Evolutionary conservation across 2,888 invertebrate species (phyloP), one percentile per base, ranked within the genome.

Genomic region (Acrobasis consociella): DNA sequence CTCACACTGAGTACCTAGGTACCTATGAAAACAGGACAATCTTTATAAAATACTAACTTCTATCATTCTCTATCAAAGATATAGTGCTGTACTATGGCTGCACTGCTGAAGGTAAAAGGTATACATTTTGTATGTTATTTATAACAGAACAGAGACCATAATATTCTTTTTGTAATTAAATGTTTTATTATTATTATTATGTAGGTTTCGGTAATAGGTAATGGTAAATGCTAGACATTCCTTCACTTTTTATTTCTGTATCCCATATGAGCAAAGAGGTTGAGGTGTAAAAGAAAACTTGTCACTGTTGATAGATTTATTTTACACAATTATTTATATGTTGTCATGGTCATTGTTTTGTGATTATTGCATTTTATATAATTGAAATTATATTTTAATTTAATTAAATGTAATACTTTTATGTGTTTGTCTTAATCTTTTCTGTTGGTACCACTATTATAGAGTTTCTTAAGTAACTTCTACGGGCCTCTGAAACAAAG

Each of bases 361-460:
- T 13, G 13, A 46, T 46, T 46, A 46, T 46, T 46, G 11, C 11
- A 46, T 46, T 46, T 46, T n/a, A 31, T 46, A 46, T 13, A 46
- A 46, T n/a, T 7, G 1, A 46, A 11, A 46, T 42, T 10, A 42
- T 42, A 13, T 46, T 46, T 46, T 46, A 46, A 46, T 46, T n/a
- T 11, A 46, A 46, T 46, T 46, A 46, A 7, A 46, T 46, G 2
- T 46, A 46, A 46, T 46, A 2, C 46, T 46, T 46, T 58, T 17
- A 17, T 39, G 37, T 22, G 46, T 15, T 42, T 50, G 38, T 50
- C 11, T 46, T n/a, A 37, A 16, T 60, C 37, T 74, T 81, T 69
- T 85, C 80, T 42, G 82, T 67, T 53, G 87, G 87, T 42, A 88
- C 84, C 62, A 85, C 69, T 66, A 87, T 86, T 9, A 83, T 63